Conservation (phyloP, 2,113 vertebrate species). For the Seriola quinqueradiata region DNA sequence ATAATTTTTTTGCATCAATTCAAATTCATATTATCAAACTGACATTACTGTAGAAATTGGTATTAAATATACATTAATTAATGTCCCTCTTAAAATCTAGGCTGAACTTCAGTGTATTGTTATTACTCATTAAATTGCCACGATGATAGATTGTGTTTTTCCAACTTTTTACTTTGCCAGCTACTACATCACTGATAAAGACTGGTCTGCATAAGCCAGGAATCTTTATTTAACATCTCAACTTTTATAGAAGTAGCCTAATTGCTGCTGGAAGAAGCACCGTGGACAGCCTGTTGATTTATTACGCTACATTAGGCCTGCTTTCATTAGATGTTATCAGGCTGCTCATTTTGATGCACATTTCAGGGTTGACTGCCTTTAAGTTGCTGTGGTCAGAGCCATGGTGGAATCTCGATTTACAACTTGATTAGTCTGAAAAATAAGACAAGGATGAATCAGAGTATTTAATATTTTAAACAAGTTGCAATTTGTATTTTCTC, state of each 20-base stretch:
- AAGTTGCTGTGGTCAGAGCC: constrained; percentile 17
- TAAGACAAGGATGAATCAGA: constrained; percentile 5
- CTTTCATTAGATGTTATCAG: constrained; percentile 72
- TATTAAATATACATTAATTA: background rate
- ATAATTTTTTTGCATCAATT: background rate
- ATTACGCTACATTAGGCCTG: constrained; percentile 53
- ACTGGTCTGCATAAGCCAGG: constrained; percentile 27
- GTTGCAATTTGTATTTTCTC: background rate
- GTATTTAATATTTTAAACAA: background rate
- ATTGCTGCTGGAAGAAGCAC: constrained; percentile 49
- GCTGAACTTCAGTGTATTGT: constrained; percentile 8
- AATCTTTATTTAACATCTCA: constrained; percentile 67
- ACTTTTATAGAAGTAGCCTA: constrained; percentile 43
- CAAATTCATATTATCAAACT: background rate
- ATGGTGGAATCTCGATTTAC: background rate
- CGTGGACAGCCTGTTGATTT: constrained; percentile 63
- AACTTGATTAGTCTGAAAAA: constrained; percentile 45
- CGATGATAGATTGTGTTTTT: constrained; percentile 63
- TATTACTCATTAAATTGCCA: constrained; percentile 58
- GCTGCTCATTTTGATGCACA: constrained; percentile 59
- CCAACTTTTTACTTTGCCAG: constrained; percentile 52
- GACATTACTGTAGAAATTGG: background rate
- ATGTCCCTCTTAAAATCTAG: background rate
- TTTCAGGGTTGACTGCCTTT: constrained; percentile 53
- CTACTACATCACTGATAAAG: constrained; percentile 56